Evolutionary conservation across 2,888 invertebrate species (phyloP), one percentile per base, ranked within the genome.

Genomic region (Himalopsyche tibetana): DNA sequence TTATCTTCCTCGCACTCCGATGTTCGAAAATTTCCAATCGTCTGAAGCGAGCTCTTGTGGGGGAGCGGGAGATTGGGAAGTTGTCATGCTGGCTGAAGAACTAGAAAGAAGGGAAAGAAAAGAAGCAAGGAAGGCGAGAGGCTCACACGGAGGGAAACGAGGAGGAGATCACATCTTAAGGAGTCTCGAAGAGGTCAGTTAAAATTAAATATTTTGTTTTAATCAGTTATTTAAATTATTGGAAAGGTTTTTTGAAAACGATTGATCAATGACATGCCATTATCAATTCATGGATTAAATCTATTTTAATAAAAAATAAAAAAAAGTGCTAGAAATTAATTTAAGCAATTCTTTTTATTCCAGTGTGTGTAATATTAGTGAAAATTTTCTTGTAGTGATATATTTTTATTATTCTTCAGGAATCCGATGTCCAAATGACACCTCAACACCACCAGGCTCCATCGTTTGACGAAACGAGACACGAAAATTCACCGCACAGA

Each of bases 41-140:
- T 69, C 85, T 19, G 36, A 45, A 55, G 80, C 38, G 38, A 79
- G 85, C 38, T 80, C 63, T 5, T 90, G 89, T 86, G 82, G 92
- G 0, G 91, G 91, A 85, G 93, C 93, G 88, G 94, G 95, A 88
- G 95, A 96, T 90, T 96, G 96, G 96, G 96, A 97, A 91, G 95
- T 96, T 0, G 94, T 95, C 91, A 96, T 96, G 96, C 91, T 97
- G 56, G 96, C 96, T 0, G 94, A 96, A 88, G 96, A 96, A 90
- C 92, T 96, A 89, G 95, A 95, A 88, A 93, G 94, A 83, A 92
- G 94, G 84, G 94, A 94, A 89, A 90, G 92, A 11, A 92, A 92
- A 86, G 92, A 91, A 69, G 82, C 69, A 19, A 19, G 69, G 38
- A 84, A 84, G 80, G 82, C 81, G 17, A 28, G 81, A 19, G 82